Percentiles rank a stretch among this genome's conserved stretches.
Conservation (phyloP, 2,888 invertebrate species). For the Leucozona laternaria region DNA sequence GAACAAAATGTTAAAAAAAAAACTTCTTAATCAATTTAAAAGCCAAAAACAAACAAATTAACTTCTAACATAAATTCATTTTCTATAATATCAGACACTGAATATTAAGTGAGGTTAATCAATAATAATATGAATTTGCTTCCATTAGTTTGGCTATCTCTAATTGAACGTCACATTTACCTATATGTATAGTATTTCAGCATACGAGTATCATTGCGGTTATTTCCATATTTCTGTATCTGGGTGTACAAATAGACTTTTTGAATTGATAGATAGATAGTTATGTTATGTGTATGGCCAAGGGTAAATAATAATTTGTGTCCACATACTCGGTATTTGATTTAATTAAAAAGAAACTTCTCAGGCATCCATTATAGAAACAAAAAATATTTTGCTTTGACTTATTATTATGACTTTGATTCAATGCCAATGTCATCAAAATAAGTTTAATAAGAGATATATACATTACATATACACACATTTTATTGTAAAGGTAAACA, state of each 20-base stretch:
- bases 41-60: background rate
- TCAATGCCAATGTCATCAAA: slow-evolving; percentile 21
- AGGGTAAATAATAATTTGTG: slow-evolving; percentile 18
- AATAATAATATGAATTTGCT: slow-evolving; percentile 10
- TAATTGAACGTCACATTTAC: background rate
- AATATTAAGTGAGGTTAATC: slow-evolving; percentile 34
- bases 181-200: background rate
- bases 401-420: slow-evolving; percentile 39
- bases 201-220: too few species aligned
- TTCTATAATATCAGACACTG: background rate
- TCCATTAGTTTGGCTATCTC: slow-evolving; percentile 9
- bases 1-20: background rate
- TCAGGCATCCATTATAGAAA: background rate
- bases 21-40: slow-evolving; percentile 9
- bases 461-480: background rate
- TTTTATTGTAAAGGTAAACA: too few species aligned
- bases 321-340: slow-evolving; percentile 8
- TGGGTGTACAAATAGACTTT: slow-evolving; percentile 18
- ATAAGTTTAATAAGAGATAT: background rate
- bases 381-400: background rate
- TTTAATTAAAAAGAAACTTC: slow-evolving; percentile 21
- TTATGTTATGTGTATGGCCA: too few species aligned
- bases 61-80: background rate
- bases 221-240: background rate
- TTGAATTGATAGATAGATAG: slow-evolving; percentile 27